phyloP scores from a whole-genome alignment of 1,140 invertebrate genomes.

The Trichonephila inaurata region DNA sequence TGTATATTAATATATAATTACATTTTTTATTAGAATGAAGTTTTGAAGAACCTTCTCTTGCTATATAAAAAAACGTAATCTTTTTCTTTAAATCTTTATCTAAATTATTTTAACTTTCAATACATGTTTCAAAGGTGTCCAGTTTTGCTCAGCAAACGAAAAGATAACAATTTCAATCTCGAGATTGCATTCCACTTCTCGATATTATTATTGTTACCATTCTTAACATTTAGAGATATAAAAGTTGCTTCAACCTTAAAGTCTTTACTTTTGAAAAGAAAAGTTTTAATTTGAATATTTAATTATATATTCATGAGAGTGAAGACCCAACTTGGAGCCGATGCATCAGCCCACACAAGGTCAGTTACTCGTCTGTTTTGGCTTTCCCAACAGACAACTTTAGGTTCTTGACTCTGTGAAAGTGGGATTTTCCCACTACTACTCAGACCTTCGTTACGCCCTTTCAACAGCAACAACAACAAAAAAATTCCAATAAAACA shows the following conservation, averaged over 20 bases:
- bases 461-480: neutral
- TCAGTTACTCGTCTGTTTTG: conserved; percentile 19
- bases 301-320: conserved; percentile 42
- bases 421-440: conserved; percentile 43
- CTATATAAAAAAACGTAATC: neutral
- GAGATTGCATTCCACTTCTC: neutral
- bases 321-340: conserved; percentile 36
- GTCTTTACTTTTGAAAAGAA: neutral
- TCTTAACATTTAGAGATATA: conserved; percentile 11
- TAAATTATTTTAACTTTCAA: neutral
- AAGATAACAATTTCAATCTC: neutral
- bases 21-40: neutral
- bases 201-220: conserved; percentile 21
- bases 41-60: neutral
- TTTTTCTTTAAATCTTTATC: neutral
- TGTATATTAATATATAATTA: neutral
- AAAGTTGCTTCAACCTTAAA: neutral
- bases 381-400: conserved; percentile 22
- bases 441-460: conserved; percentile 24
- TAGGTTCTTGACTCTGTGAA: conserved; percentile 42
- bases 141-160: neutral
- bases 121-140: neutral
- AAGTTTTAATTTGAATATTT: conserved; percentile 39
- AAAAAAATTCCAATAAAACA: conserved; percentile 1
- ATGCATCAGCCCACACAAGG: conserved; percentile 49